These are phyloP conservation scores for Chlamydotis undulata DNA, from an alignment of 2,113 vertebrate species.

Conservation along the genomic window DNA sequence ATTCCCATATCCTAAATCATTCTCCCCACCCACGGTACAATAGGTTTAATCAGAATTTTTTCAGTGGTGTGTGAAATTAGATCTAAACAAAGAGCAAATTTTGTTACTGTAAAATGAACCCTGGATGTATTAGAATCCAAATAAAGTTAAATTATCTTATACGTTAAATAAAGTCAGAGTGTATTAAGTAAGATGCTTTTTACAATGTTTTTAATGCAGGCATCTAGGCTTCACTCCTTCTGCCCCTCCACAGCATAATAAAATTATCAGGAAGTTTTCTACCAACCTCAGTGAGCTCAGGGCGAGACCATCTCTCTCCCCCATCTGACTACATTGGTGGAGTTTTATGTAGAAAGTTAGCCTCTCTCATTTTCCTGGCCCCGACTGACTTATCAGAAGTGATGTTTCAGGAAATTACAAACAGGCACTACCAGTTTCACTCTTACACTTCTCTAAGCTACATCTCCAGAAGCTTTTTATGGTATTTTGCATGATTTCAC, in stretches of 20 bases:
- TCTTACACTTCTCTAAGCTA: neutral
- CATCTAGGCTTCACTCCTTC: neutral
- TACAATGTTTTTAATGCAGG: neutral
- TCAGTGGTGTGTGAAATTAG: constrained; percentile 39
- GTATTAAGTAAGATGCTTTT: neutral
- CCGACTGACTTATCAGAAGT: neutral
- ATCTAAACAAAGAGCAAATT: constrained; percentile 11
- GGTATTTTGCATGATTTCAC: neutral
- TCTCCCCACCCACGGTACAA: neutral
- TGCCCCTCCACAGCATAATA: neutral
- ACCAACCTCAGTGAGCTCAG: neutral
- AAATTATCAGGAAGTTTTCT: neutral
- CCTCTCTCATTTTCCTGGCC: neutral
- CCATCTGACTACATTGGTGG: neutral
- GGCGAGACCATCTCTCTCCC: neutral
- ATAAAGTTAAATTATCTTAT: neutral
- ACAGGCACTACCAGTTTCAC: neutral
- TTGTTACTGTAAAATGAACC: neutral
- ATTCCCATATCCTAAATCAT: constrained; percentile 3
- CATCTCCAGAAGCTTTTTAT: neutral
- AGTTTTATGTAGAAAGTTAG: neutral
- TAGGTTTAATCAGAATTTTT: neutral
- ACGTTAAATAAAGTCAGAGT: neutral
- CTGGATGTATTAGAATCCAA: neutral
- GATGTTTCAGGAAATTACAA: neutral